A percentile compares a stretch with the other conserved stretches of the same genome.
Evolutionary conservation across 2,797 vertebrate species (phyloP).

Genomic region (Centropyge bicolor): DNA sequence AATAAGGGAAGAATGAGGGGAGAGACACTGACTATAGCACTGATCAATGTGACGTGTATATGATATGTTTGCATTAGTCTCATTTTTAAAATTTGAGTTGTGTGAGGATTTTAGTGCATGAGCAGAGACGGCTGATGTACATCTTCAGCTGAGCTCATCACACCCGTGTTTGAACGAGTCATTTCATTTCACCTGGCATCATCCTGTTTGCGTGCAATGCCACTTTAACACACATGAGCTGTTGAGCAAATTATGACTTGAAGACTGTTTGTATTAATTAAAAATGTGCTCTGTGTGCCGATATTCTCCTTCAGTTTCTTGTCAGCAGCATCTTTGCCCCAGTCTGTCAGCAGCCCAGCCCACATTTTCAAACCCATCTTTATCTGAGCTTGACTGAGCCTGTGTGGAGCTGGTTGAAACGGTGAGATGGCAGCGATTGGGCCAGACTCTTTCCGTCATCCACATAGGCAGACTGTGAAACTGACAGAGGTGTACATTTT

Average conservation of each 20-base stretch:
- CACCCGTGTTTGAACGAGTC: slow-evolving; percentile 42
- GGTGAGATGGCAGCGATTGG: not conserved
- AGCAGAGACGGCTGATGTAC: not conserved
- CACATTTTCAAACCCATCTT: slow-evolving; percentile 15
- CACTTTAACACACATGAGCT: not conserved
- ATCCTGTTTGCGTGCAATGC: not conserved
- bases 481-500: slow-evolving; percentile 30
- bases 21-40: slow-evolving; percentile 5
- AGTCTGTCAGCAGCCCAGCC: slow-evolving; percentile 17
- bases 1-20: slow-evolving; percentile 8
- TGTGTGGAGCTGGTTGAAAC: slow-evolving; percentile 25
- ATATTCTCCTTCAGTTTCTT: not conserved
- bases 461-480: slow-evolving; percentile 19
- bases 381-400: slow-evolving; percentile 39
- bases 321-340: slow-evolving; percentile 19
- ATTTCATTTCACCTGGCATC: slow-evolving; percentile 32
- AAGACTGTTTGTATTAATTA: slow-evolving; percentile 1
- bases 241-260: slow-evolving; percentile 13
- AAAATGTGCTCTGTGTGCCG: not conserved
- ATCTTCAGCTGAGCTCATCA: slow-evolving; percentile 42
- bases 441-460: slow-evolving; percentile 31
- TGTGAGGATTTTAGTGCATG: not conserved
- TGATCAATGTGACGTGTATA: not conserved
- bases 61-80: not conserved
- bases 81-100: not conserved